phyloP scores from a whole-genome alignment of 2,888 invertebrate genomes.

The Caenorhabditis sp. region DNA sequence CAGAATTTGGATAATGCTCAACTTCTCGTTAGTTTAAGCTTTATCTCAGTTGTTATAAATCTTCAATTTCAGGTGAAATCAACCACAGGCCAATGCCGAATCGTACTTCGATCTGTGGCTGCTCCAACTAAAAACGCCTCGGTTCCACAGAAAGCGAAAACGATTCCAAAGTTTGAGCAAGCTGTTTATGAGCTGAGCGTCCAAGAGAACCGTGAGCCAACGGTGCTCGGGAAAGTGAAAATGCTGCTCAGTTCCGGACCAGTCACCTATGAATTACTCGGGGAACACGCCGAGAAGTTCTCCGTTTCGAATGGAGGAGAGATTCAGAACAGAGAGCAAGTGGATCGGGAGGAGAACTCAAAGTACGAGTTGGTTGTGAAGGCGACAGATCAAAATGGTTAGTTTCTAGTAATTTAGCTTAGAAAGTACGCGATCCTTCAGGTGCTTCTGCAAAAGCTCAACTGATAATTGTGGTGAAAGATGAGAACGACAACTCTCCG shows the following conservation, averaged over 20 bases:
- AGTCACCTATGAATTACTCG: conserved; percentile 24
- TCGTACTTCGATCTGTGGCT: conserved; percentile 17
- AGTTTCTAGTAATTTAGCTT: neutral
- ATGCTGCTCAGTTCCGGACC: conserved; percentile 26
- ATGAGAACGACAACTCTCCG: conserved; percentile 77
- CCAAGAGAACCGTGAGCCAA: conserved; percentile 54
- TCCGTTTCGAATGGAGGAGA: conserved; percentile 50
- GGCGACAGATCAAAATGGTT: conserved; percentile 59
- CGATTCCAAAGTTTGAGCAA: conserved; percentile 40
- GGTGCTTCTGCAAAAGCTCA: conserved; percentile 48
- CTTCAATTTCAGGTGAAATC: conserved; percentile 18
- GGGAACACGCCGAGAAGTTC: conserved; percentile 52
- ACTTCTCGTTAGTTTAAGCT: conserved; percentile 16
- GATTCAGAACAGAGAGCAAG: conserved; percentile 40
- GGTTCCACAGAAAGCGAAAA: conserved; percentile 7
- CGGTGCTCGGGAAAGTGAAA: conserved; percentile 49
- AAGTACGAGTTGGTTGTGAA: conserved; percentile 60
- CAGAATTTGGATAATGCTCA: conserved; percentile 52
- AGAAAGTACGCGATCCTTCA: conserved; percentile 5
- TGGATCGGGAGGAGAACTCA: conserved; percentile 63
- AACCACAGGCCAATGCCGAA: conserved; percentile 35
- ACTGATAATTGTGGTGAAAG: conserved; percentile 72
- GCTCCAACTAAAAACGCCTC: conserved; percentile 6
- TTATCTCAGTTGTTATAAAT: neutral
- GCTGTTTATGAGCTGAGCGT: conserved; percentile 54